Percentiles rank a stretch among this genome's conserved stretches.
Conservation (phyloP, 2,797 vertebrate species). For the Enteromius thamalakanensis region DNA sequence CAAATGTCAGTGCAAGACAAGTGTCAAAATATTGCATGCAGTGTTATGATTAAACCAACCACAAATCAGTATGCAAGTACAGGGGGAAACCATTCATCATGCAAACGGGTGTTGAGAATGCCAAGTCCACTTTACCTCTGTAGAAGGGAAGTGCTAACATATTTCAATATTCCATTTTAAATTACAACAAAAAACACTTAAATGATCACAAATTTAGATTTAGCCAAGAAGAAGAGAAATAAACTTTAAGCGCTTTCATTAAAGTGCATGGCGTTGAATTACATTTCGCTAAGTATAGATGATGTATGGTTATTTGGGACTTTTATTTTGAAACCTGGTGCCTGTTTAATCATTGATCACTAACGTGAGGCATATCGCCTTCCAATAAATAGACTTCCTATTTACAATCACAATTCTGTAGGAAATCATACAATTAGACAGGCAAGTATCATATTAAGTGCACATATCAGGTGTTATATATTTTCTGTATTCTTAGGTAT, state of each 20-base stretch:
- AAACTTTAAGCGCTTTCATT: too few species aligned
- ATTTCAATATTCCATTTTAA: background rate
- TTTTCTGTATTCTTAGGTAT: background rate
- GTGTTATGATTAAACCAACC: background rate
- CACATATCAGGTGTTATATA: background rate
- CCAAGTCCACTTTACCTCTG: background rate
- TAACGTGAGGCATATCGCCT: background rate
- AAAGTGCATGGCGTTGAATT: background rate
- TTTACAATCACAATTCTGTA: background rate
- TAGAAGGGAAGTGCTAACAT: background rate
- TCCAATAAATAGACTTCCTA: background rate
- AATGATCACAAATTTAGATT: background rate
- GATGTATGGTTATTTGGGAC: background rate
- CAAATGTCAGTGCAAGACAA: background rate
- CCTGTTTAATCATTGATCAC: background rate
- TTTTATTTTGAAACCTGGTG: constrained; percentile 31
- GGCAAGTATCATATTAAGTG: background rate
- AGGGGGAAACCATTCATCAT: background rate
- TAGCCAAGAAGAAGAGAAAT: too few species aligned
- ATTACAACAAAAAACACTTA: too few species aligned
- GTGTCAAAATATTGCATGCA: background rate
- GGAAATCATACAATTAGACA: background rate
- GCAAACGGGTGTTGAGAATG: background rate
- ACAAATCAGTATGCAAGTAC: background rate
- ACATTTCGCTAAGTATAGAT: background rate